Evolutionary conservation across 2,888 invertebrate species (phyloP), one percentile per base, ranked within the genome.

Genomic region (Kryphioiulus occultus): DNA sequence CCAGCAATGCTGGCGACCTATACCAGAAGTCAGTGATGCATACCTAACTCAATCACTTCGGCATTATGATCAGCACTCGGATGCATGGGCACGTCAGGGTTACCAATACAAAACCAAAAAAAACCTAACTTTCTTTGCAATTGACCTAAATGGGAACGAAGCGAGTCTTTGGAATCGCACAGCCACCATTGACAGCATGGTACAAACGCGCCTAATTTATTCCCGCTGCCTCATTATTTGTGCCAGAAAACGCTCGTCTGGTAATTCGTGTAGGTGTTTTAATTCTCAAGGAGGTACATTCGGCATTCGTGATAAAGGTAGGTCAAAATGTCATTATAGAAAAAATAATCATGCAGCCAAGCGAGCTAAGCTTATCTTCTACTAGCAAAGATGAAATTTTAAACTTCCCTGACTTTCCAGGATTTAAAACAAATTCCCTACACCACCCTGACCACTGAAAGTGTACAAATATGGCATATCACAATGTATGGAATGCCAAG

Each of bases 71-170:
- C 53, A 53, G 7, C 53, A 26, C 12, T 22, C 68, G 68, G 68
- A 22, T 68, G 68, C 68, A 68, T 68, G 68, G 12, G 68, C 68
- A 68, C 22, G 68, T 68, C 68, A 68, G 68, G 68, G 68, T 68
- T 68, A 68, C 68, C 26, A 68, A 26, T 22, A 26, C 22, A 47
- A 26, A 26, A 10, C 22, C 19, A 19, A 53, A 53, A 53, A 53
- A 53, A 53, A 53, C 19, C 5, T 5, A 68, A 68, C 26, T 68
- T 68, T 68, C 68, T 26, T 68, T 68, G 68, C 68, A 68, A 22
- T 68, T 68, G 68, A 68, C 68, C 68, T 68, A 68, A 22, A 68
- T 68, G 68, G 26, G 68, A 68, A 68, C 68, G 68, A 22, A 26
- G 68, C 68, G 26, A 26, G 68, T 68, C 68, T 26, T 68, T 22